Conservation (phyloP, 1,140 invertebrate species). For the Branchinecta lindahli region DNA sequence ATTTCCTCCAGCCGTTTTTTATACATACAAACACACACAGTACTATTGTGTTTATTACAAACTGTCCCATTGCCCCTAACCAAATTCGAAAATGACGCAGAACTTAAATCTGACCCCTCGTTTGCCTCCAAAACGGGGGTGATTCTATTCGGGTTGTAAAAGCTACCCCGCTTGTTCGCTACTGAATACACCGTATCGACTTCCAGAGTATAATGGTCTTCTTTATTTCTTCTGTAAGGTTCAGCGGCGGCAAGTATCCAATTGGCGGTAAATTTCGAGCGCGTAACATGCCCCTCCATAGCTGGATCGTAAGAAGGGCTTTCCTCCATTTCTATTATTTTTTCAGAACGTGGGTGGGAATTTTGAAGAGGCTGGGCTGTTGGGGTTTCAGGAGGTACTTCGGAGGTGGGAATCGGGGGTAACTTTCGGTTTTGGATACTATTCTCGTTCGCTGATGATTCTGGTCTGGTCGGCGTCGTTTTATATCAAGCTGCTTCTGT, state of each 20-base stretch:
- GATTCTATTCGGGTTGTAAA: conserved; percentile 1
- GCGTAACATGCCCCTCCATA: neutral
- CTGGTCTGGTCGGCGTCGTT: neutral
- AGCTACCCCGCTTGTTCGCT: neutral
- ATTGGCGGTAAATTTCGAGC: conserved; percentile 1
- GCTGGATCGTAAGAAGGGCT: too few species aligned
- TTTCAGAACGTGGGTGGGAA: neutral
- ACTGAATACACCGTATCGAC: neutral
- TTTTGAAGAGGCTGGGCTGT: neutral
- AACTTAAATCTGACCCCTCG: neutral
- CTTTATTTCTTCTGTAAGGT: conserved; percentile 1
- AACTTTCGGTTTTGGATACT: neutral
- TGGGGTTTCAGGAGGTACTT: neutral
- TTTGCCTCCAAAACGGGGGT: neutral
- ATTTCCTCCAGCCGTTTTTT: neutral
- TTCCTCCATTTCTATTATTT: too few species aligned
- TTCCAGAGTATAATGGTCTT: neutral
- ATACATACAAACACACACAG: conserved; percentile 10
- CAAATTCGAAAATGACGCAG: neutral
- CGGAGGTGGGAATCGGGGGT: neutral
- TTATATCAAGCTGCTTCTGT: conserved; percentile 24
- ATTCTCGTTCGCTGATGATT: neutral
- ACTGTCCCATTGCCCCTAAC: neutral
- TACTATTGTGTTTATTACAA: neutral
- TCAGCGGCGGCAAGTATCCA: neutral